Percentiles rank a stretch among this genome's conserved stretches.
These are phyloP conservation scores for Peromyscus nudipes DNA, from an alignment of 2,797 vertebrate genomes.

Conservation along the genomic window DNA sequence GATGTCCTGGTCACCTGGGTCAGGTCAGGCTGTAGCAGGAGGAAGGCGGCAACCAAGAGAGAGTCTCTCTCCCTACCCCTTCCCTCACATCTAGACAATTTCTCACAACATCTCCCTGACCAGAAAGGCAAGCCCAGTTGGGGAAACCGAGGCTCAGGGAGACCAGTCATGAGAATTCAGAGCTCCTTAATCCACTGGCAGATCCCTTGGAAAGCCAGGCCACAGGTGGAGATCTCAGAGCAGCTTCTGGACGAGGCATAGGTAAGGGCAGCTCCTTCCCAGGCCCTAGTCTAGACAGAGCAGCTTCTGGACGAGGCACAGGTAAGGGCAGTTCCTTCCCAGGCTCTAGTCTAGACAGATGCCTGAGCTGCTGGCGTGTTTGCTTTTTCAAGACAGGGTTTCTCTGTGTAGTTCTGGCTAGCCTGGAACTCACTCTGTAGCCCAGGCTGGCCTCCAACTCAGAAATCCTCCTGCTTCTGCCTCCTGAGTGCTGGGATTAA, in stretches of 20 bases:
- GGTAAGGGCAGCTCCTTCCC: neutral
- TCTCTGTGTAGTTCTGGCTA: neutral
- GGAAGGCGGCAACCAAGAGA: neutral
- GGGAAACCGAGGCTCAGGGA: constrained; percentile 28
- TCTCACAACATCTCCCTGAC: neutral
- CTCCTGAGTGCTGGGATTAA: neutral
- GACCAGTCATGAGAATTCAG: neutral
- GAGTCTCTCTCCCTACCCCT: neutral
- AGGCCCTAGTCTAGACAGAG: neutral
- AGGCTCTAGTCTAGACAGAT: neutral
- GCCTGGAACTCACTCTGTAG: neutral
- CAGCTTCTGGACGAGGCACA: neutral
- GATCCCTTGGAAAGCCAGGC: neutral
- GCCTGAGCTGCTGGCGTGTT: neutral
- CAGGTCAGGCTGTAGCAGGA: neutral
- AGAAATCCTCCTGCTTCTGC: neutral
- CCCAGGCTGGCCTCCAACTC: neutral
- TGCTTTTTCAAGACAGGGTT: neutral
- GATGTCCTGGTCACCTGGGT: neutral
- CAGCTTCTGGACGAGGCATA: neutral
- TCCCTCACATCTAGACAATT: neutral
- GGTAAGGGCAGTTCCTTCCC: neutral
- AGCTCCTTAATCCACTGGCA: too few species aligned
- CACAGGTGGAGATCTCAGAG: neutral
- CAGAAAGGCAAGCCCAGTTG: neutral